Conservation (phyloP, 2,888 invertebrate genomes). For the Luperina nickerlii region DNA sequence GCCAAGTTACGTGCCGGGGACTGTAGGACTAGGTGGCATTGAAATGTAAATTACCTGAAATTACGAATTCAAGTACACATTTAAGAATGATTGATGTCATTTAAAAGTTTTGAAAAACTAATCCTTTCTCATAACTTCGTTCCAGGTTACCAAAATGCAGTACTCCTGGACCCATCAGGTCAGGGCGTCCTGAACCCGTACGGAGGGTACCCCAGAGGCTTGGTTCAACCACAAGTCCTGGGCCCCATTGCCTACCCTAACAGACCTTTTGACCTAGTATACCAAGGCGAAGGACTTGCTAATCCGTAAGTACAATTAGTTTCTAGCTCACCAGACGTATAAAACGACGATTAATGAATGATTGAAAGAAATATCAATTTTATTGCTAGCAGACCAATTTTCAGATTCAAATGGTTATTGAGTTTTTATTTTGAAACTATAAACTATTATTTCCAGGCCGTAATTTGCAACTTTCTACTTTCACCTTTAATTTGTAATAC, state of each 20-base stretch:
- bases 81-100: neutral
- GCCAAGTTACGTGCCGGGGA: too few relatives aligned
- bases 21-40: neutral
- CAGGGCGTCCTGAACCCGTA: conserved; percentile 75
- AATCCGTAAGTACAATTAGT: conserved; percentile 76
- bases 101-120: neutral
- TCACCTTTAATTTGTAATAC: conserved; percentile 3
- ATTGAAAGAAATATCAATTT: neutral
- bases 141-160: conserved; percentile 82
- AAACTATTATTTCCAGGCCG: neutral
- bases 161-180: conserved; percentile 79
- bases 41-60: too few relatives aligned
- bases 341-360: neutral
- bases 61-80: neutral
- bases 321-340: conserved; percentile 7
- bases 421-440: conserved; percentile 6
- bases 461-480: conserved; percentile 51
- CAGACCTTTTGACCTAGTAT: conserved; percentile 77
- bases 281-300: conserved; percentile 75
- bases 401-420: conserved; percentile 6
- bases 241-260: conserved; percentile 71
- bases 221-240: conserved; percentile 69
- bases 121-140: neutral
- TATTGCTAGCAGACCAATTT: conserved; percentile 29
- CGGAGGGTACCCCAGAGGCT: conserved; percentile 72